phyloP scores from a whole-genome alignment of 2,113 vertebrate genomes.

The Hemibagrus wyckioides region DNA sequence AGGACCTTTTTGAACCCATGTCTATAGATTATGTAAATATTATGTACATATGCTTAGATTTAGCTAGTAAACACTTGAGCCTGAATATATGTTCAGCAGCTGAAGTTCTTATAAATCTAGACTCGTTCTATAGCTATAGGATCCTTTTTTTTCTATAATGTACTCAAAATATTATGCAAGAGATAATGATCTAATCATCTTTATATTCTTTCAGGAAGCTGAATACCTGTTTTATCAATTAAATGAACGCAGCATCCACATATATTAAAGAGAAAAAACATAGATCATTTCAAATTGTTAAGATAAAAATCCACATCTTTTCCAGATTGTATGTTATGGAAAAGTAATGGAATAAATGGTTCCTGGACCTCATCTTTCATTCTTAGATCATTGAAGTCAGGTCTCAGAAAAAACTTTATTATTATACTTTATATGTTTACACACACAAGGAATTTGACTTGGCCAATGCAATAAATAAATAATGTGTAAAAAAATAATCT shows the following conservation, averaged over 20 bases:
- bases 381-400: neutral
- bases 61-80: neutral
- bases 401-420: no score
- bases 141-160: neutral
- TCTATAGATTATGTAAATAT: neutral
- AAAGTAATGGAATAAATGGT: neutral
- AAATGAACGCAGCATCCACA: neutral
- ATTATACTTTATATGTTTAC: no score
- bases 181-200: neutral
- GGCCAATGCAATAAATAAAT: no score
- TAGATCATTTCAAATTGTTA: neutral
- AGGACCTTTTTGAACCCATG: neutral
- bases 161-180: neutral
- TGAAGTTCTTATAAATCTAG: neutral
- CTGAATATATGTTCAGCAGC: neutral
- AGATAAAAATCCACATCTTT: neutral
- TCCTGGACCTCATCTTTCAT: neutral
- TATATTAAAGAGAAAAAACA: neutral
- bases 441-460: no score
- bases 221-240: neutral
- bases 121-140: neutral
- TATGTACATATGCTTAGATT: neutral
- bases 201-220: neutral
- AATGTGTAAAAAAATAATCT: neutral
- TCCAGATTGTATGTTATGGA: neutral